Conservation (phyloP, 2,888 invertebrate genomes). For the Noctuana brunneofusca region DNA sequence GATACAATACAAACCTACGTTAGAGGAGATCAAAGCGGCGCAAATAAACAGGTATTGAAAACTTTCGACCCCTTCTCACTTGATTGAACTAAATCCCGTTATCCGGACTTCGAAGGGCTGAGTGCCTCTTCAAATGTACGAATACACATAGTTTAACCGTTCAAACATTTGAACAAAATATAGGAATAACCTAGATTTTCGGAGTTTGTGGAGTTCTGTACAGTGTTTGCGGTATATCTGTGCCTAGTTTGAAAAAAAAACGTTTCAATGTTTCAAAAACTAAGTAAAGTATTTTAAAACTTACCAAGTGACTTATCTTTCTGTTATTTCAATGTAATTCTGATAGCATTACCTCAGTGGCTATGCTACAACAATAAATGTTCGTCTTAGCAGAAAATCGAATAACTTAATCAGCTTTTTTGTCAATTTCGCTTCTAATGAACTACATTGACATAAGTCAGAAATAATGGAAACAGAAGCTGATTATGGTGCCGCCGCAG, state of each 20-base stretch:
- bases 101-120: conserved; percentile 45
- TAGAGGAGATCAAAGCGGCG: conserved; percentile 42
- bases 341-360: no score
- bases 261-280: no score
- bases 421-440: background rate
- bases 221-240: background rate
- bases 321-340: no score
- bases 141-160: conserved; percentile 44
- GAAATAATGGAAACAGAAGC: conserved; percentile 45
- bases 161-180: conserved; percentile 31
- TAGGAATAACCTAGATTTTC: conserved; percentile 21
- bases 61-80: conserved; percentile 45
- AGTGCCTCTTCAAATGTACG: conserved; percentile 44
- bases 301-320: no score
- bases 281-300: no score
- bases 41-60: conserved; percentile 46
- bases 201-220: background rate
- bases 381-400: no score
- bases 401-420: background rate
- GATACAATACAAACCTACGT: conserved; percentile 35
- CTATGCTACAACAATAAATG: no score
- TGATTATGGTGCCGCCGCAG: conserved; percentile 50
- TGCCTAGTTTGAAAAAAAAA: background rate
- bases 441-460: conserved; percentile 28
- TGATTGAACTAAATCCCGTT: conserved; percentile 48